Evolutionary conservation across 1,140 invertebrate genomes (phyloP).

Genomic region (Platyscapa corneri): DNA sequence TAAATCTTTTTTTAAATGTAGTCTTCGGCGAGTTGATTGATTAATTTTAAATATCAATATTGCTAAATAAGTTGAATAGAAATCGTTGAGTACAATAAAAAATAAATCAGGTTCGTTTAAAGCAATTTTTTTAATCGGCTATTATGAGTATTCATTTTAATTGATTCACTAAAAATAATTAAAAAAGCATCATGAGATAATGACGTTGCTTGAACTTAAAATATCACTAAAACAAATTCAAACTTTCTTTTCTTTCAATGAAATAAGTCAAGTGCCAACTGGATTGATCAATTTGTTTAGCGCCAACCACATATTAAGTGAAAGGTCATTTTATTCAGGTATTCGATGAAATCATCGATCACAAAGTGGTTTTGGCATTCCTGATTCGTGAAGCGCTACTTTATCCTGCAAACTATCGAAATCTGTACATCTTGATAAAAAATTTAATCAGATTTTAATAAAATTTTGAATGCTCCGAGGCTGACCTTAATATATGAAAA

Average conservation of each 20-base stretch:
- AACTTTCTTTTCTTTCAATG: background rate
- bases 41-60: background rate
- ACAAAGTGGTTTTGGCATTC: background rate
- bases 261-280: background rate
- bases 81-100: background rate
- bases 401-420: background rate
- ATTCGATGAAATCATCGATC: constrained; percentile 10
- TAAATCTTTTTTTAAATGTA: background rate
- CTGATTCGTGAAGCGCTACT: background rate
- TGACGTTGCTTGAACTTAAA: background rate
- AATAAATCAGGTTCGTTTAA: background rate
- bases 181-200: background rate
- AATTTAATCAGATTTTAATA: background rate
- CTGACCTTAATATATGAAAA: background rate
- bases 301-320: background rate
- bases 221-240: constrained; percentile 10
- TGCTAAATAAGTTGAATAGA: background rate
- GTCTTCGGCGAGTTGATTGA: background rate
- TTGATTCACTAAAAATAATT: background rate
- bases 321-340: constrained; percentile 5
- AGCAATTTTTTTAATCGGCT: background rate
- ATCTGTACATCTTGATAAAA: background rate
- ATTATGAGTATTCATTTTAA: background rate
- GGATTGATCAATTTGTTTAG: constrained; percentile 10
- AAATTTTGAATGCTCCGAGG: background rate